Evolutionary conservation across 2,113 vertebrate genomes (phyloP).

Genomic region (Pangasianodon gigas): DNA sequence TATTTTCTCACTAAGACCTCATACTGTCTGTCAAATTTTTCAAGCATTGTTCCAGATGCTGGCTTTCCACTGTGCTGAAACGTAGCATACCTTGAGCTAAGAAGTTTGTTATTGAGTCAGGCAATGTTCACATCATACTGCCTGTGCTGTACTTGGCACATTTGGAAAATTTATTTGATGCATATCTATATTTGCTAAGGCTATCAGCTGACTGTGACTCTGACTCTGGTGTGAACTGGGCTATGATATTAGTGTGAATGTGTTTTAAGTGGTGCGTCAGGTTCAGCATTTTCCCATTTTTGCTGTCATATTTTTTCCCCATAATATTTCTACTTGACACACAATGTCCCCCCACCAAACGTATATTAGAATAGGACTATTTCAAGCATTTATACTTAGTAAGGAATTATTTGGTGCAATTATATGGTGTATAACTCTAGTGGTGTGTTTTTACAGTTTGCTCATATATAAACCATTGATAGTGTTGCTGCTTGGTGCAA

Average conservation of each 20-base stretch:
- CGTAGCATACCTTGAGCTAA: background rate
- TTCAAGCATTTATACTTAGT: background rate
- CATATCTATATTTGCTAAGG: background rate
- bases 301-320: background rate
- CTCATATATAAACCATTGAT: background rate
- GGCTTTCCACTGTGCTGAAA: background rate
- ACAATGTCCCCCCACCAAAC: background rate
- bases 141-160: background rate
- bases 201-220: background rate
- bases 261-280: background rate
- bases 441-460: background rate
- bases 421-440: background rate
- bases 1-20: constrained; percentile 31
- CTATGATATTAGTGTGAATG: background rate
- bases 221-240: background rate
- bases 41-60: constrained; percentile 31
- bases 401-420: background rate
- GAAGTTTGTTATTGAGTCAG: background rate
- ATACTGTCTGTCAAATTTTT: constrained; percentile 31
- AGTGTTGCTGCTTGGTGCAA: background rate
- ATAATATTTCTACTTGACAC: background rate
- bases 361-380: background rate
- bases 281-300: background rate
- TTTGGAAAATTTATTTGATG: background rate
- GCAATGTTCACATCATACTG: background rate